These are phyloP conservation scores for Acanthosepion esculentum DNA, from an alignment of 2,888 invertebrate species.

Conservation along the genomic window DNA sequence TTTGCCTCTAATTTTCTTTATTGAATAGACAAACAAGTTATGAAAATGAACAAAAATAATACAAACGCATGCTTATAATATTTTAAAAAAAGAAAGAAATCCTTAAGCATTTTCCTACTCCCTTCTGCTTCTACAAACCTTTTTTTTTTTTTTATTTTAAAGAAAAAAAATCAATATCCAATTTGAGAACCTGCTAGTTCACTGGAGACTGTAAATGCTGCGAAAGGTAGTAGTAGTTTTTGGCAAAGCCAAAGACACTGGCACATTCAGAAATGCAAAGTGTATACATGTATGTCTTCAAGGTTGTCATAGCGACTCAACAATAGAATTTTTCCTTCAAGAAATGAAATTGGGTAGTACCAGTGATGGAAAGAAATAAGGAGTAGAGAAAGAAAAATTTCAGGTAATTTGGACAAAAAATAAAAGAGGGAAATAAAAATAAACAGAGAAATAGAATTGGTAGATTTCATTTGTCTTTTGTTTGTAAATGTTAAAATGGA, in stretches of 20 bases:
- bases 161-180: slow-evolving; percentile 14
- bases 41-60: too few species aligned
- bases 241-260: background rate
- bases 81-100: background rate
- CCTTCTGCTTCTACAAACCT: background rate
- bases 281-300: background rate
- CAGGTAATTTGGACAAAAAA: background rate
- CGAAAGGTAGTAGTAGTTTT: background rate
- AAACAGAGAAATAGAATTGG: background rate
- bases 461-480: background rate
- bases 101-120: background rate
- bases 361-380: background rate
- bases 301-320: background rate
- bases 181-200: background rate
- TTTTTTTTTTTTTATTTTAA: too few species aligned
- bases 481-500: too few species aligned
- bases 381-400: background rate
- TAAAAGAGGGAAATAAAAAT: background rate
- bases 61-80: background rate
- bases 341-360: background rate
- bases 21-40: too few species aligned
- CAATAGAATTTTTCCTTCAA: slow-evolving; percentile 18
- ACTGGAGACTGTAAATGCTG: background rate
- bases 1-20: too few species aligned
- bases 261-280: background rate